Conservation (phyloP, 1,140 invertebrate genomes). For the Drosophila kepulauana region DNA sequence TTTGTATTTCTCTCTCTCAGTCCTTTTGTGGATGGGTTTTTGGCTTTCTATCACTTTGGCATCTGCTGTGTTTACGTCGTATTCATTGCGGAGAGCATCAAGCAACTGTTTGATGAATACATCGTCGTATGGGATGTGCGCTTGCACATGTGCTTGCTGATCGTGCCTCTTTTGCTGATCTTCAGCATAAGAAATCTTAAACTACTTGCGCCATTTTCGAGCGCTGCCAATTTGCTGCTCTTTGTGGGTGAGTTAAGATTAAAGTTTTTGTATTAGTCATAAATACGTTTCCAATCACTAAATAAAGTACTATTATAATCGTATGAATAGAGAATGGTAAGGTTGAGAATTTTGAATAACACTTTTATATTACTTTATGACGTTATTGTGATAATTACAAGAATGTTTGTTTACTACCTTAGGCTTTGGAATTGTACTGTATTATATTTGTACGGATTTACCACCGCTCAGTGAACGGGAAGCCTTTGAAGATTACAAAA, state of each 20-base stretch:
- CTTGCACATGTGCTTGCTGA: conserved; percentile 85
- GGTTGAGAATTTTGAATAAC: too few relatives aligned
- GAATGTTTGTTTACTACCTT: neutral
- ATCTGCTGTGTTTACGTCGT: conserved; percentile 96
- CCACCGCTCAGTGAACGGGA: conserved; percentile 87
- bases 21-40: conserved; percentile 88
- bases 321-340: too few relatives aligned
- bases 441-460: conserved; percentile 88
- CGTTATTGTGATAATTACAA: too few relatives aligned
- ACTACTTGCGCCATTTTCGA: conserved; percentile 92
- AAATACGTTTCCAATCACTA: too few relatives aligned
- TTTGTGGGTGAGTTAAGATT: conserved; percentile 86
- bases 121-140: conserved; percentile 83
- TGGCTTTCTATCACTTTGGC: conserved; percentile 94
- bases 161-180: conserved; percentile 89
- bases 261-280: too few relatives aligned
- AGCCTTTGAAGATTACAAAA: conserved; percentile 86
- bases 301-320: too few relatives aligned
- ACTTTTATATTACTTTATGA: too few relatives aligned
- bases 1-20: conserved; percentile 64
- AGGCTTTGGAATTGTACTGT: conserved; percentile 89
- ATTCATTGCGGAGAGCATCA: conserved; percentile 92
- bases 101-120: conserved; percentile 86
- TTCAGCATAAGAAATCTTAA: conserved; percentile 92
- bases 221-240: conserved; percentile 91